Conservation (phyloP, 1,140 invertebrate species). For the Musca domestica region DNA sequence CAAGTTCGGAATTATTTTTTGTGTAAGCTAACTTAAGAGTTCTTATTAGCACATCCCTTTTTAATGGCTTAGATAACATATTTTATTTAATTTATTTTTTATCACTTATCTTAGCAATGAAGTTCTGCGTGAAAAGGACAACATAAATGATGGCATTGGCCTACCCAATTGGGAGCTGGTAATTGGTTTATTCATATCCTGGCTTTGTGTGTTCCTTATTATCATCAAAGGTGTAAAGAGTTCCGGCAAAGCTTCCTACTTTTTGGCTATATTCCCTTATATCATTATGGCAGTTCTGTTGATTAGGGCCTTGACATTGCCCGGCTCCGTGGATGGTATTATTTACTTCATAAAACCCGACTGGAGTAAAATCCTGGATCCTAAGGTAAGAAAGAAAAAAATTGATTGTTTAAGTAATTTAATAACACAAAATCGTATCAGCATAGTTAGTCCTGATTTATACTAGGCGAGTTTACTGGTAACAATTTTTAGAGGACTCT, state of each 20-base stretch:
- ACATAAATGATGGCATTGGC: conserved; percentile 71
- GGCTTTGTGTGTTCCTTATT: conserved; percentile 74
- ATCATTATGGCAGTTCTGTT: conserved; percentile 76
- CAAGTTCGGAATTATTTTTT: conserved; percentile 64
- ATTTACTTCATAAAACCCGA: conserved; percentile 72
- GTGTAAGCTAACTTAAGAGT: conserved; percentile 53
- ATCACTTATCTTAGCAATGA: conserved; percentile 57
- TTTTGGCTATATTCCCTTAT: conserved; percentile 84
- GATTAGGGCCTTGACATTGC: conserved; percentile 69
- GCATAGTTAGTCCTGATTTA: no score
- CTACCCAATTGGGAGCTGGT: conserved; percentile 73
- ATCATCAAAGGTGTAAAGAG: conserved; percentile 75
- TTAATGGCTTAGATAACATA: neutral
- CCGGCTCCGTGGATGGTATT: conserved; percentile 74
- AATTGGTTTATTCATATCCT: conserved; percentile 74
- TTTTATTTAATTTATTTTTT: conserved; percentile 8
- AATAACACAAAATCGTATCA: no score
- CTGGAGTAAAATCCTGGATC: conserved; percentile 68
- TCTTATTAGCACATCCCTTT: neutral
- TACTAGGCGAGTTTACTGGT: no score
- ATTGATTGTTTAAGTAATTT: conserved; percentile 41
- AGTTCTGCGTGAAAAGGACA: conserved; percentile 66
- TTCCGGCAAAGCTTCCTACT: conserved; percentile 77
- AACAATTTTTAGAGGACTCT: no score
- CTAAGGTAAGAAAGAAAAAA: conserved; percentile 72